Base-by-base conservation (phyloP, 2,113 vertebrate genomes). In the Oncorhynchus clarkii region DNA sequence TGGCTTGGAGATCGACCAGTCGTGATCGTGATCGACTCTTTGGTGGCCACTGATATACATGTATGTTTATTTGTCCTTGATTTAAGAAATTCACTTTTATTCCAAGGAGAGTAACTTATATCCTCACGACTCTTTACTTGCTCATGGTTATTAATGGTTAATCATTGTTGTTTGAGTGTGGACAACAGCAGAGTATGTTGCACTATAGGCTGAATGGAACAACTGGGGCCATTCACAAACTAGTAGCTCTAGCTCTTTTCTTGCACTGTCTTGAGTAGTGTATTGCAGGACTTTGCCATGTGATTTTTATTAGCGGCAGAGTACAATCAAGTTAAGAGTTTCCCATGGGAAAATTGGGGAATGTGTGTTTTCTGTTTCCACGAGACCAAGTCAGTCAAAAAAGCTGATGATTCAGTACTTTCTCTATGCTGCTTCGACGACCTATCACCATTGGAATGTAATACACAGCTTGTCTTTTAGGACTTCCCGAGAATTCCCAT, bases 271-370 rank as follows among this genome's bases (percentile, higher is more conserved):
- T 22, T 65, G 48, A 80, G 72, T 71, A 79, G 31, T 84, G 81
- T 76, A 84, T 88, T 84, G 16, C 72, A 84, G 84, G 83, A 82
- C 34, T 24, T 11, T 51, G 39, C 22, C 87, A 84, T 86, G 84
- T 89, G 86, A 87, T 84, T 86, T 82, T 75, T 74, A 77, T 87
- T 87, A 76, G 78, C 81, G 83, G 82, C 74, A 87, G 80, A 73
- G 85, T 67, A 78, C 77, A 85, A 82, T 84, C 80, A 75, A 69
- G 73, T 39, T 4, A 70, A 66, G 84, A 66, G 27, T 77, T 85
- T 86, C 77, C 71, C 80, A 81, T 34, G 67, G 67, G 80, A 87
- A 0, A 87, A 80, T 72, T 76, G 60, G 67, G 71, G 13, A 70
- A 77, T 80, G 22, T 77, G 74, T 73, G 31, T 80, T 57, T 29